phyloP scores from a whole-genome alignment of 2,113 vertebrate species.

The Otus sunia region DNA sequence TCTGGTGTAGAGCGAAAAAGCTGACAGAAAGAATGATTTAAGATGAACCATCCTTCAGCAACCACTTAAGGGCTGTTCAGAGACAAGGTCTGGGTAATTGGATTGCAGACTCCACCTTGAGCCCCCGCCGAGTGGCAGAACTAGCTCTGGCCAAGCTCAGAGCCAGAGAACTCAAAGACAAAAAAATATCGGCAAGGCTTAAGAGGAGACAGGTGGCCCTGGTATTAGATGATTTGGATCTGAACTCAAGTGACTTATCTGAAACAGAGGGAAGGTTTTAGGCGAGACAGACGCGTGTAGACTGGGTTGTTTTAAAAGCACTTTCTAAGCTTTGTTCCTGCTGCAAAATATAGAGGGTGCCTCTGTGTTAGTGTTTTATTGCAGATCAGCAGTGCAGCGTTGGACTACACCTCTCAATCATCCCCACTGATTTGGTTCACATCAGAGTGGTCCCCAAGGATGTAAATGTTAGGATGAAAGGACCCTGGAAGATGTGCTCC shows the following conservation, averaged over 20 bases:
- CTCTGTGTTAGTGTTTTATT: neutral
- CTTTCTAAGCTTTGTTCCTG: neutral
- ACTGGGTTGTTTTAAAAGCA: neutral
- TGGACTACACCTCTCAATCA: neutral
- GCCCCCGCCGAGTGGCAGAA: neutral
- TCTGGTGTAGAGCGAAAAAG: neutral
- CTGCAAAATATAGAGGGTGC: neutral
- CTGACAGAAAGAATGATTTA: slow-evolving; percentile 6
- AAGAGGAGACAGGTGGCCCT: neutral
- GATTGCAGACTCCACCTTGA: neutral
- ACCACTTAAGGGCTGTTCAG: neutral
- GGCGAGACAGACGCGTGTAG: neutral
- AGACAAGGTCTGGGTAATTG: neutral
- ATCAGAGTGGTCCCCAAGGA: neutral
- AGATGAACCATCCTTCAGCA: slow-evolving; percentile 20
- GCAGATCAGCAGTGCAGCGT: neutral
- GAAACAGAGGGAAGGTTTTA: neutral
- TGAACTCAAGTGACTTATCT: neutral
- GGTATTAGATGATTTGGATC: neutral
- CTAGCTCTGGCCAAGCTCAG: neutral
- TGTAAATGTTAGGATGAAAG: rapidly evolving
- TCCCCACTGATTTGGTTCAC: neutral
- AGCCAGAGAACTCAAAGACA: neutral
- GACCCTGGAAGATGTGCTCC: neutral
- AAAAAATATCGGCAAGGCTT: neutral